phyloP scores from a whole-genome alignment of 2,113 vertebrate genomes.

The Sarotherodon lohbergeri region DNA sequence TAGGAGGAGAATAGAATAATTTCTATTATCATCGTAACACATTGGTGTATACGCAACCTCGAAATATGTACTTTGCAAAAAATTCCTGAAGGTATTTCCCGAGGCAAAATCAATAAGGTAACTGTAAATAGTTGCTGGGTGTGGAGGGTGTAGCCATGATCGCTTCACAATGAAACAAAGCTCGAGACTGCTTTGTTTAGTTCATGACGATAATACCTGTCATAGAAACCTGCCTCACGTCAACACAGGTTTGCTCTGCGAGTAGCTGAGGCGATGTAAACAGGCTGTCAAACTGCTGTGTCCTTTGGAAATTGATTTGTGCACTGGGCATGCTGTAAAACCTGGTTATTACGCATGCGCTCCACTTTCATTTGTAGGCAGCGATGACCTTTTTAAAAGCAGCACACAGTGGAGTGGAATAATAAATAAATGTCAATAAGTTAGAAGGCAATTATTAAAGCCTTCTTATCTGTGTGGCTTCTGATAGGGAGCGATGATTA shows the following conservation, averaged over 20 bases:
- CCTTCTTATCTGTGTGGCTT: background rate
- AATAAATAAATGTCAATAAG: background rate
- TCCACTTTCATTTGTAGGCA: background rate
- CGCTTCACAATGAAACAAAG: background rate
- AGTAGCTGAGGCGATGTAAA: background rate
- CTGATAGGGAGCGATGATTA: background rate
- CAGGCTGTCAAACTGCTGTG: background rate
- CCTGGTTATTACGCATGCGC: background rate
- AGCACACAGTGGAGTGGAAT: background rate
- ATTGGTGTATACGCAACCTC: rapidly evolving
- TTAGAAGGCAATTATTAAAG: background rate
- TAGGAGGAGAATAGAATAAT: background rate
- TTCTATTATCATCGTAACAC: rapidly evolving
- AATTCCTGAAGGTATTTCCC: background rate
- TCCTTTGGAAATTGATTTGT: background rate
- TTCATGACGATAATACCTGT: background rate
- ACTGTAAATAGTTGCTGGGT: background rate
- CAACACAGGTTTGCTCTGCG: background rate
- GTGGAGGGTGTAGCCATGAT: background rate
- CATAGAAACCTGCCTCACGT: background rate
- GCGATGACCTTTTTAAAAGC: background rate
- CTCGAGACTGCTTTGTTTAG: background rate
- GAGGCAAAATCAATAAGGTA: background rate
- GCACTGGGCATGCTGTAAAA: background rate
- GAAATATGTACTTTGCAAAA: background rate